Base-by-base conservation (phyloP, 2,113 vertebrate species). In the Scartelaos histophorus region DNA sequence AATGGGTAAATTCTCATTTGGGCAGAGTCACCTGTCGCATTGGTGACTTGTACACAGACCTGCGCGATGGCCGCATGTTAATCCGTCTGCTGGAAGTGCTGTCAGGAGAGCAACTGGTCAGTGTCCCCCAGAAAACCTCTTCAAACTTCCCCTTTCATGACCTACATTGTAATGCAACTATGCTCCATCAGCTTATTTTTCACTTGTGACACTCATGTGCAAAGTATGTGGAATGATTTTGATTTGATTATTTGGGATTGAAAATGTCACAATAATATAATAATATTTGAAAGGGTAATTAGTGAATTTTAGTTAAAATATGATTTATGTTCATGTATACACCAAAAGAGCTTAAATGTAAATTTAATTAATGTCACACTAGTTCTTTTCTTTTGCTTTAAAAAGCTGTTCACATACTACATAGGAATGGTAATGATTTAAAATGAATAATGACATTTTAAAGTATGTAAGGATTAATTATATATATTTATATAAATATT, bases 1-100 rank as follows among this genome's bases (percentile, higher is more conserved):
- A 98, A 90, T 98, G 96, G 96, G 96, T 98, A 70, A 98, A 98
- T 89, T 98, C 96, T 11, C 96, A 98, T 92, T 92, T 98, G 82
- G 94, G 95, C 65, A 90, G 96, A 6, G 96, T 96, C 70, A 96
- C 95, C 0, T 95, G 95, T 90, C 94, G 96, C 61, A 96, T 98
- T 56, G 94, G 94, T 12, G 96, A 98, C 89, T 92, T 98, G 75
- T 98, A 98, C 90, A 96, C 94, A 0, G 96, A 98, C 90, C 93
- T 97, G 73, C 93, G 96, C 1, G 96, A 98, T 71, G 96, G 96
- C 16, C 95, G 96, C 46, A 98, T 96, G 95, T 92, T 98, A 38
- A 94, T 98, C 74, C 93, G 96, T 56, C 91, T 98, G 54, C 92
- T 98, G 53, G 96, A 98, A 86, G 96, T 98, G 71, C 95, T 98